Conservation (phyloP, 2,888 invertebrate species). For the Chromoteleia sp. region DNA sequence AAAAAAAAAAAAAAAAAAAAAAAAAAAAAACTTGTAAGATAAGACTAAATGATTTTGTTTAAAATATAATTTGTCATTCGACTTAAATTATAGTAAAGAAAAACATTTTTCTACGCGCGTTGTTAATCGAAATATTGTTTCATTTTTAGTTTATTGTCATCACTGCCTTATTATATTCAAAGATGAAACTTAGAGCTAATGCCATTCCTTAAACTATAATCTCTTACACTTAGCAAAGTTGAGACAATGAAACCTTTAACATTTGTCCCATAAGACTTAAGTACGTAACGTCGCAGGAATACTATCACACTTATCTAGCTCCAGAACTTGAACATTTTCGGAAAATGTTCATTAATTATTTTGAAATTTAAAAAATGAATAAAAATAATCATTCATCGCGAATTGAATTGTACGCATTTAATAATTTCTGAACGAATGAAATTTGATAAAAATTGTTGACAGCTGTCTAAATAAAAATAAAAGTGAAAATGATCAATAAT, state of each 20-base stretch:
- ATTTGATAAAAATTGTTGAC: no score
- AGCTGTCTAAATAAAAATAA: no score
- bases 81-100: neutral
- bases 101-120: slow-evolving; percentile 2
- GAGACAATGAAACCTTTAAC: slow-evolving; percentile 55
- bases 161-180: slow-evolving; percentile 21
- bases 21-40: no score
- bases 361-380: neutral
- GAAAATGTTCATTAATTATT: neutral
- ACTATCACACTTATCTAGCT: slow-evolving; percentile 30
- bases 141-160: slow-evolving; percentile 28
- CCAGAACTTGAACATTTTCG: slow-evolving; percentile 11
- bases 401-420: no score
- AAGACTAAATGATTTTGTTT: neutral
- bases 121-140: slow-evolving; percentile 4
- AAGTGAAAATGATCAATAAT: no score
- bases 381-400: no score
- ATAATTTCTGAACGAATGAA: no score
- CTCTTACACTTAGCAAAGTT: slow-evolving; percentile 55
- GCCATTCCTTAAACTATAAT: slow-evolving; percentile 56
- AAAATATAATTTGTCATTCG: neutral
- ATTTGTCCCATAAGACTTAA: slow-evolving; percentile 54
- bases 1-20: no score
- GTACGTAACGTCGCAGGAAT: slow-evolving; percentile 38
- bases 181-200: slow-evolving; percentile 56